Evolutionary conservation across 2,113 vertebrate genomes (phyloP).

Genomic region (Castor canadensis): DNA sequence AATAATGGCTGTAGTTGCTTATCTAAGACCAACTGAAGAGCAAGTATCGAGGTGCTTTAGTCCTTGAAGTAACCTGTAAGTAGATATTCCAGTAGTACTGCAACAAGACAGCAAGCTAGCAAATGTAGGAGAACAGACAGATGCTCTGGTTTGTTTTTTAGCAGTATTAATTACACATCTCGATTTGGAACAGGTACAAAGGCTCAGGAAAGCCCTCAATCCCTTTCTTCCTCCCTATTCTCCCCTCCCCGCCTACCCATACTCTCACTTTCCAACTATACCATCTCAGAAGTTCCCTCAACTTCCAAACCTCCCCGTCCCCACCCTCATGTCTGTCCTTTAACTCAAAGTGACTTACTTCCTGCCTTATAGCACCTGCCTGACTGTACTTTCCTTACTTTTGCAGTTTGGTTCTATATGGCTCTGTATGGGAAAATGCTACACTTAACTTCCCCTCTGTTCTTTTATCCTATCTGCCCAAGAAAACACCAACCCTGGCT

Average conservation of each 20-base stretch:
- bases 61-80: background rate
- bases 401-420: background rate
- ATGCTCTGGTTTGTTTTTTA: background rate
- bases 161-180: background rate
- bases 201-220: background rate
- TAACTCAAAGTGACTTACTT: background rate
- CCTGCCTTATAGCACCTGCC: background rate
- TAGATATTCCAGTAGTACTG: background rate
- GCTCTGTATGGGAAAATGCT: background rate
- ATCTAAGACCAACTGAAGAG: background rate
- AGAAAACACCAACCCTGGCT: background rate
- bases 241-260: background rate
- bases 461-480: background rate
- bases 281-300: background rate
- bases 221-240: background rate
- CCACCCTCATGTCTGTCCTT: background rate
- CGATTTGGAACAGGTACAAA: background rate
- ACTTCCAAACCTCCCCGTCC: background rate
- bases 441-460: background rate
- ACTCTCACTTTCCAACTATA: background rate
- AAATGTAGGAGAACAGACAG: no score
- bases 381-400: no score
- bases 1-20: background rate
- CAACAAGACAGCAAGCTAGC: background rate
- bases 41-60: background rate